Evolutionary conservation across 2,113 vertebrate genomes (phyloP).

Genomic region (Dasyurus viverrinus): DNA sequence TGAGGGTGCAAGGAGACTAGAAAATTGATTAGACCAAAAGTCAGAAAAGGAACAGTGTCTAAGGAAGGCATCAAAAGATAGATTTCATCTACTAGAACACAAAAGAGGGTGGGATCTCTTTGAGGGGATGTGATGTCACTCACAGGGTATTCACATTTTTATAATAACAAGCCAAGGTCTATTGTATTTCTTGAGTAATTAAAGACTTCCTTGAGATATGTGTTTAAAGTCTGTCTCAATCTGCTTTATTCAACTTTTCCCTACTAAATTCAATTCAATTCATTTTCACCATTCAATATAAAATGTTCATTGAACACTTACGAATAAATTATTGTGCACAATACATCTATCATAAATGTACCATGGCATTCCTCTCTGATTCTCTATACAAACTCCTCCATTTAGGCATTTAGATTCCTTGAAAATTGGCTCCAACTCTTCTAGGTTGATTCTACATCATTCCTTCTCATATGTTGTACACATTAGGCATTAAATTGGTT

Average conservation of each 20-base stretch:
- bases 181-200: background rate
- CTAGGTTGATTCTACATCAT: background rate
- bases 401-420: background rate
- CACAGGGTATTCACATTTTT: background rate
- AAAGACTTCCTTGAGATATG: background rate
- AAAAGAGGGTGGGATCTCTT: background rate
- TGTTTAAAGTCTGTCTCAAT: background rate
- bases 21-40: background rate
- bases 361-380: background rate
- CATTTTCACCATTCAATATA: background rate
- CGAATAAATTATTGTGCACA: background rate
- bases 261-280: background rate
- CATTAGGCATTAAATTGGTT: background rate
- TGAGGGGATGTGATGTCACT: background rate
- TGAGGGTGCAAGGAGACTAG: background rate
- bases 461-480: background rate
- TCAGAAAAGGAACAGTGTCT: background rate
- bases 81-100: background rate
- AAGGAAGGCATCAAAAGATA: background rate
- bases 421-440: background rate
- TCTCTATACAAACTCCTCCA: background rate
- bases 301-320: background rate
- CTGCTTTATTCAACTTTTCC: background rate
- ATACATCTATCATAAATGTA: background rate
- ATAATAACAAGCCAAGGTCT: background rate